Evolutionary conservation across 2,113 vertebrate genomes (phyloP), one percentile per base, ranked within the genome.

Genomic region (Cepphus grylle): DNA sequence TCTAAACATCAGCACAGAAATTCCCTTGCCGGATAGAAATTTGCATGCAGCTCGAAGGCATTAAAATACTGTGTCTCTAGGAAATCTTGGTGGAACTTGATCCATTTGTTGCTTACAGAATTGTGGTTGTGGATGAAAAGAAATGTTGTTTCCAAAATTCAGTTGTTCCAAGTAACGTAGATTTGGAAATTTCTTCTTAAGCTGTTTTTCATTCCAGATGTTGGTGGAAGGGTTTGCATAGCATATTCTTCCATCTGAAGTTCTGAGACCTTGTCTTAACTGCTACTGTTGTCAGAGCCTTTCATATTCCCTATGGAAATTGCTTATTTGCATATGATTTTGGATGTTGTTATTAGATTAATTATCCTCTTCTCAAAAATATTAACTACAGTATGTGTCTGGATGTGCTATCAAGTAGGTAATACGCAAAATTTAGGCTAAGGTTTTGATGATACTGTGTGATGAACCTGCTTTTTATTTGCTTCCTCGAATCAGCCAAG

Each of bases 1-100:
- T 47, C 61, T 81, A 79, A 91, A 63, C 56, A 65, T 85, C 56
- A 94, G 72, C 88, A 90, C 36, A 56, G 67, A 70, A 94, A 88
- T 90, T 96, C 72, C 61, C 61, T 56, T 70, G 26, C 65, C 63
- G 69, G n/a, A 27, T 91, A 94, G 80, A 94, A 93, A 91, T 94
- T 86, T 93, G 69, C 65, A 36, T 90, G 83, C 76, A 61, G 71
- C 67, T 94, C 93, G 72, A 62, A 92, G 69, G 42, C 65, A 88
- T 85, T 95, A 87, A 72, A 81, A 56, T 79, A 12, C 47, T 63
- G 14, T 9, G 10, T 78, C 56, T 84, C 5, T 79, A 91, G 65
- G 65, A 96, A 94, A 30, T 40, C 59, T 73, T 94, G 69, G 49
- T 92, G 74, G 83, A 94, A 83, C 50, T 83, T 50, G 26, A 92